Evolutionary conservation across 2,797 vertebrate species (phyloP), one percentile per base, ranked within the genome.

Genomic region (Clamator glandarius): DNA sequence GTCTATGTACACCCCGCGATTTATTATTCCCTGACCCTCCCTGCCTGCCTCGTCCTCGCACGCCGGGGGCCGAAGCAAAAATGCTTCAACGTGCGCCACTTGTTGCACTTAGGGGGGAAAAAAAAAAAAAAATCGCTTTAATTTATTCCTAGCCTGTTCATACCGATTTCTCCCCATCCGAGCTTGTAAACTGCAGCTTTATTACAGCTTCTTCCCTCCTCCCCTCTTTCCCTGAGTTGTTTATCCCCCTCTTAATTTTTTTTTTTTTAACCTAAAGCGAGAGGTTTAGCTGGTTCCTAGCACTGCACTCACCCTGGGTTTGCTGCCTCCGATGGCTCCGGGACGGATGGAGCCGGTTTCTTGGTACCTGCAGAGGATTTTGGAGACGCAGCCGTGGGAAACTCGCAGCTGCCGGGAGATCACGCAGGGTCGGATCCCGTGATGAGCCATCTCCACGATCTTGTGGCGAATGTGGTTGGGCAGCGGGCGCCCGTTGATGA

Each of bases 371-470:
- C 99, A 99, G 46, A 99, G 98, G 95, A 99, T 99, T 98, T 99
- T 99, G 97, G 99, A 99, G 64, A 99, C 99, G 28, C 99, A 99
- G n/a, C 99, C 99, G 61, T 99, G 99, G 86, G 99, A 99, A 67
- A 99, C 99, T 8, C 99, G 98, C 57, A 99, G 97, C 97, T 99
- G 99, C 84, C 99, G 97, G 92, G 99, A 99, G 97, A 99, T 99
- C 88, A 99, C 99, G 75, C 99, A 99, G 96, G 99, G 99, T 86
- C 99, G 97, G 97, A 99, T 99, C 88, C 99, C 99, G 66, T 99
- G 99, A 92, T 99, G 99, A 25, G 99, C 99, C 99, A 99, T 99
- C 97, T 99, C 99, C 96, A 99, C 99, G 75, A 99, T 99, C 98
- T 99, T 99, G 97, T 99, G 99, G 55, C 99, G 98, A 97, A 99